phyloP scores from a whole-genome alignment of 2,888 invertebrate species.

The Orthosia incerta region DNA sequence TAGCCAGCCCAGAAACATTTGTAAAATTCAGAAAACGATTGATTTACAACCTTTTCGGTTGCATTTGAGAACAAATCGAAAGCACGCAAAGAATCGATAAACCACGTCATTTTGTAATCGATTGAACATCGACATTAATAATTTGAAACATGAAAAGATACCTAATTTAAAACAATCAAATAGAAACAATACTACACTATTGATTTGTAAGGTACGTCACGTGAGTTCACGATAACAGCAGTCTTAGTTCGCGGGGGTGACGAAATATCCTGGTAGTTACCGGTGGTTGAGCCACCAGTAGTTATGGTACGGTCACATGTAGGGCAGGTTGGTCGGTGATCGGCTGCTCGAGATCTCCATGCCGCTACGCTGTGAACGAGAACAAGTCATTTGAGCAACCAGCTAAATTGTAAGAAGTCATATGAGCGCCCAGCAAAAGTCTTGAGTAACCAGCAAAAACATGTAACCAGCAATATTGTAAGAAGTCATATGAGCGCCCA shows the following conservation, averaged over 20 bases:
- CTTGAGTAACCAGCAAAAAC: background rate
- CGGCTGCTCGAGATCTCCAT: slow-evolving; percentile 69
- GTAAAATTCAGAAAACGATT: background rate
- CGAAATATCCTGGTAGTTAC: slow-evolving; percentile 50
- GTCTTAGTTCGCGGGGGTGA: slow-evolving; percentile 46
- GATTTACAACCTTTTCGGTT: background rate
- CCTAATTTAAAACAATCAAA: slow-evolving; percentile 10
- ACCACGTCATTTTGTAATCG: slow-evolving; percentile 33
- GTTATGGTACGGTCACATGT: slow-evolving; percentile 86
- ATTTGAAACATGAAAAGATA: slow-evolving; percentile 4
- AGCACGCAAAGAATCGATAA: slow-evolving; percentile 10
- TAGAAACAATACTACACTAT: slow-evolving; percentile 33
- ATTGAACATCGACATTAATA: slow-evolving; percentile 20
- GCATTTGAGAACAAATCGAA: background rate
- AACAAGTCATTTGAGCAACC: background rate
- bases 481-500: background rate
- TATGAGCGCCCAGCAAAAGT: background rate
- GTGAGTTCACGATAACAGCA: slow-evolving; percentile 43
- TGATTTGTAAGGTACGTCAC: slow-evolving; percentile 37
- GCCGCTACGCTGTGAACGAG: slow-evolving; percentile 69
- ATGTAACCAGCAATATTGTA: background rate
- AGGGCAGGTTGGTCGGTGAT: slow-evolving; percentile 84
- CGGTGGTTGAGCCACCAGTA: slow-evolving; percentile 79
- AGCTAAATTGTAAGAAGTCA: background rate
- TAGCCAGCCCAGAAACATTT: background rate